Evolutionary conservation across 1,140 invertebrate genomes (phyloP).

Genomic region (Dolichoris vasculosae): DNA sequence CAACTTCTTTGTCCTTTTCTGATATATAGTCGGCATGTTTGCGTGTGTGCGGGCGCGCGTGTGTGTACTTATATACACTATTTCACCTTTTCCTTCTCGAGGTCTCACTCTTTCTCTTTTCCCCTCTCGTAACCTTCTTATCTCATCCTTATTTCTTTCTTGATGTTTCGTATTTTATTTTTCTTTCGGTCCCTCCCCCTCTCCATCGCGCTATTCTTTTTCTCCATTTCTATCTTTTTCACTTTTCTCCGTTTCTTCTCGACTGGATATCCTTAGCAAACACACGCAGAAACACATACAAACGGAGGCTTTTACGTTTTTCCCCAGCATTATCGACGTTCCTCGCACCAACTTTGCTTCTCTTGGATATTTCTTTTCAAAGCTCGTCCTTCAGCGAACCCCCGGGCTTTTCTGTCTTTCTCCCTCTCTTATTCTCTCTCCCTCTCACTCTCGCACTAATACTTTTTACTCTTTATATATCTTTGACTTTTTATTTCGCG

Average conservation of each 20-base stretch:
- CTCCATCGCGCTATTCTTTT: conserved; percentile 53
- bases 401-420: conserved; percentile 41
- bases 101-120: conserved; percentile 28
- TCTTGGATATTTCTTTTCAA: conserved; percentile 60
- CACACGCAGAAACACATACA: not conserved
- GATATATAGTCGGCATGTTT: not conserved
- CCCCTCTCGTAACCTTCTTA: not conserved
- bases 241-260: not conserved
- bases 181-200: conserved; percentile 14
- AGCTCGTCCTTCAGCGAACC: conserved; percentile 55
- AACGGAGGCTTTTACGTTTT: conserved; percentile 64
- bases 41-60: not conserved
- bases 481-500: conserved; percentile 57
- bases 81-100: conserved; percentile 35
- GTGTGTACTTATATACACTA: not conserved
- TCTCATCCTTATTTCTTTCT: conserved; percentile 31
- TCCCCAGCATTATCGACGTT: conserved; percentile 71
- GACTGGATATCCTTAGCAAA: conserved; percentile 16
- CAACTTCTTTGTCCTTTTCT: conserved; percentile 8
- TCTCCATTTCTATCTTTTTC: conserved; percentile 54
- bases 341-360: conserved; percentile 53
- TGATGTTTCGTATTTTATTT: conserved; percentile 31
- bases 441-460: not conserved
- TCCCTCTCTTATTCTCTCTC: not conserved
- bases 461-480: conserved; percentile 40